These are phyloP conservation scores for Odontamblyopus rebecca DNA, from an alignment of 2,797 vertebrate genomes.

Conservation along the genomic window DNA sequence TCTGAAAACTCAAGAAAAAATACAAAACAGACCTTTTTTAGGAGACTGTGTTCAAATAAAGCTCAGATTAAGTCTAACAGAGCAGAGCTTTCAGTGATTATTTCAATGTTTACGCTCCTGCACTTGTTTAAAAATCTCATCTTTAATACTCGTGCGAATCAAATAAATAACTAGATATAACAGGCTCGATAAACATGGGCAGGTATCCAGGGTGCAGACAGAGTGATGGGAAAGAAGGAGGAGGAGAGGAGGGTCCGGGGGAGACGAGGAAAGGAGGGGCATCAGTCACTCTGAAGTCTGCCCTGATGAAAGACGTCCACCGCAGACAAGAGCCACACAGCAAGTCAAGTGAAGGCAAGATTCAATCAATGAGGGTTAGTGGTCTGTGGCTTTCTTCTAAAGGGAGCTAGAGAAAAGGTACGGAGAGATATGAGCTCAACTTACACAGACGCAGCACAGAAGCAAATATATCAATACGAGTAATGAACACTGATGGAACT, in stretches of 20 bases:
- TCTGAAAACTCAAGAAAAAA: no score
- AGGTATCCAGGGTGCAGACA: slow-evolving; percentile 31
- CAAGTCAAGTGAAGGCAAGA: slow-evolving; percentile 4
- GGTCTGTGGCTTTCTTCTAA: slow-evolving; percentile 1
- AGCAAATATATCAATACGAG: not conserved
- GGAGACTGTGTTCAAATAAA: no score
- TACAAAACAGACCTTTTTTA: no score
- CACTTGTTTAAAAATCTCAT: no score
- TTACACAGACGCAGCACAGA: not conserved
- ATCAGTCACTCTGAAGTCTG: slow-evolving; percentile 50
- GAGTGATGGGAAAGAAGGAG: not conserved
- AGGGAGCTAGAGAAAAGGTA: not conserved
- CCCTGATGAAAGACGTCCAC: slow-evolving; percentile 60
- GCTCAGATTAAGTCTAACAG: no score
- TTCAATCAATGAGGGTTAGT: slow-evolving; percentile 7
- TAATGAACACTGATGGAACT: no score
- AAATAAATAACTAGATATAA: not conserved
- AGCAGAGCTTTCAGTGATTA: no score
- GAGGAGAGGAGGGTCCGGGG: not conserved
- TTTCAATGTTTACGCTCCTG: no score
- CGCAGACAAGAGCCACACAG: slow-evolving; percentile 26
- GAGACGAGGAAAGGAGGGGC: slow-evolving; percentile 32
- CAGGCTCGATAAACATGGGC: slow-evolving; percentile 15
- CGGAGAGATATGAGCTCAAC: not conserved
- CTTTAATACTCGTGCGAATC: no score